Base-by-base conservation (phyloP, 2,797 vertebrate genomes). In the Poeciliopsis infans region DNA sequence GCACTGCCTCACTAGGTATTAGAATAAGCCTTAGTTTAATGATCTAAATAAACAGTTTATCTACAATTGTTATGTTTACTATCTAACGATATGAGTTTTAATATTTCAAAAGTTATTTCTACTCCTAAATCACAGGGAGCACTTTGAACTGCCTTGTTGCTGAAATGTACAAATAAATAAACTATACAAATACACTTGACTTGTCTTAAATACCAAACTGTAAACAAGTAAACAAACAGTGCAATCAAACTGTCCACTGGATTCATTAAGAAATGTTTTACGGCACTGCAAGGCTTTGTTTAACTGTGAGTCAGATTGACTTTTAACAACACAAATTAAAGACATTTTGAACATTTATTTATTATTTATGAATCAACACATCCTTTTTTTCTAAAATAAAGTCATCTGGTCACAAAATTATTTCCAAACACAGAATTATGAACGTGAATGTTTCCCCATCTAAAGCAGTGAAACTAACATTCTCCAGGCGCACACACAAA, bases 381-480 rank as follows among this genome's bases (percentile, higher is more conserved):
- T 51, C 4, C 12, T 72, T 18, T 3, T 41, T 3, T 1, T 23
- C 31, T 20, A 47, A 49, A 31, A 49, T 33, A 20, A 33, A 18
- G 4, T 49, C 11, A 33, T 25, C 64, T 25, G 36, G 64, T n/a
- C 41, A 43, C 15, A 45, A 70, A 45, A 45, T 45, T 71, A 71
- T 71, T 28, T 70, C 2, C 12, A 41, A 10, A 23, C 13, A 20
- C 36, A 61, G 1, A 68, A 55, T 57, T 3, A 71, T 11, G 25
- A 41, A 41, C 10, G 25, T 16, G 36, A 25, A 41, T 41, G 51
- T 74, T n/a, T 74, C 36, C 51, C 16, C 10, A 33, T 46, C 43
- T 61, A 12, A 75, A 28, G 8, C n/a, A 23, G n/a, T 31, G 75
- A 45, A 71, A 71, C 68, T 71, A 46, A 75, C 74, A 75, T 36